These are phyloP conservation scores for Macrophya alboannulata DNA, from an alignment of 2,888 invertebrate species.

Conservation along the genomic window DNA sequence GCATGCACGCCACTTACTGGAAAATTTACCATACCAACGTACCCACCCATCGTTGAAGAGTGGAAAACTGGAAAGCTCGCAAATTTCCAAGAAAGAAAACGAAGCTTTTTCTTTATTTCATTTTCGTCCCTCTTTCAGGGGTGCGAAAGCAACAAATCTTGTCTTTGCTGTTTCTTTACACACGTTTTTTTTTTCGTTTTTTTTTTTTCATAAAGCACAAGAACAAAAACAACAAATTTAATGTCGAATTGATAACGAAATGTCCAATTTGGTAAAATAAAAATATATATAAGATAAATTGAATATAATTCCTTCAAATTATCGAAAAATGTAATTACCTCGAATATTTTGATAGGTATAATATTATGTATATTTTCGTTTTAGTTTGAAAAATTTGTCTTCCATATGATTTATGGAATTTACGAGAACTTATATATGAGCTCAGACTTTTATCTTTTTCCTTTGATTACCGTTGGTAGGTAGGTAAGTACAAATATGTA, in stretches of 20 bases:
- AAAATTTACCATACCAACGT: not conserved
- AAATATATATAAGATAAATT: not conserved
- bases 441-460: conserved; percentile 11
- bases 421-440: not conserved
- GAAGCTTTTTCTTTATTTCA: not conserved
- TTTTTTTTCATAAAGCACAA: too few species aligned
- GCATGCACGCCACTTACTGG: not conserved
- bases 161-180: not conserved
- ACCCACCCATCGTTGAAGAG: not conserved
- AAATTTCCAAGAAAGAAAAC: not conserved
- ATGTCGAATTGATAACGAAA: too few species aligned
- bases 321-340: not conserved
- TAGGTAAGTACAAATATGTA: not conserved
- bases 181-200: not conserved
- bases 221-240: too few species aligned
- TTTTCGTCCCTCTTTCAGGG: not conserved
- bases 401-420: not conserved
- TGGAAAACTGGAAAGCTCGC: not conserved
- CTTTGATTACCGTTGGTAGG: conserved; percentile 3
- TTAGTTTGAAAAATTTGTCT: not conserved
- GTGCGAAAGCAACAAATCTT: not conserved
- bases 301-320: not conserved
- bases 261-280: too few species aligned
- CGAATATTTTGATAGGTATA: not conserved
- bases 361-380: too few species aligned